Evolutionary conservation across 2,797 vertebrate genomes (phyloP), one percentile per base, ranked within the genome.

Genomic region (Argya squamiceps): DNA sequence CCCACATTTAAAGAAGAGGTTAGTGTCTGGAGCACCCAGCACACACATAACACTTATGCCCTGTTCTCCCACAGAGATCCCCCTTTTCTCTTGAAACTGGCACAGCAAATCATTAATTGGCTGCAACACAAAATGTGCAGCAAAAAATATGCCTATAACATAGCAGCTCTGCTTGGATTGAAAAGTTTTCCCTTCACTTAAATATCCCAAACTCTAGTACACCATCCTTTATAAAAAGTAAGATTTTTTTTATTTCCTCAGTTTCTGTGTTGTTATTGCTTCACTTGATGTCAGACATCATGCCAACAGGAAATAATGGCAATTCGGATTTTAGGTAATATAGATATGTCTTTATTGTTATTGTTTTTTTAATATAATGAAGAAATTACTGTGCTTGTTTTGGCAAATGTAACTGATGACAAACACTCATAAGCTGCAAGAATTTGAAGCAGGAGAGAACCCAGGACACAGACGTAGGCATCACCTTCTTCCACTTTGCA

Each of bases 41-140:
- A 76, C 56, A 39, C 1, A 0, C 46, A 26, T 43, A 30, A 53
- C 34, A 39, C 6, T 59, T 39, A 14, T 0, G 0, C 29, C 24
- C 9, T 30, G 5, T 29, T 84, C 4, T 67, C n/a, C 50, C 13
- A 26, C 3, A 79, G 67, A 73, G 6, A 84, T 13, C 8, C 4
- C 3, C 3, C 8, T 91, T 82, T 91, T 59, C n/a, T 82, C 44
- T 73, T 65, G 14, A 53, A 79, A 44, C 26, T 79, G 29, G 5
- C 26, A 59, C 16, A 17, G 43, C 12, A 81, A 68, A 60, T 55
- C 29, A n/a, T 62, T 84, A 64, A 39, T 21, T 21, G 37, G 10
- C 23, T 58, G 12, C 22, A 64, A 68, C 58, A 34, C 32, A 85
- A 88, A 70, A 93, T 9, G 36, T 9, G 36, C 15, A 37, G 43